Base-by-base conservation (phyloP, 2,113 vertebrate genomes). In the Percopsis transmontana region DNA sequence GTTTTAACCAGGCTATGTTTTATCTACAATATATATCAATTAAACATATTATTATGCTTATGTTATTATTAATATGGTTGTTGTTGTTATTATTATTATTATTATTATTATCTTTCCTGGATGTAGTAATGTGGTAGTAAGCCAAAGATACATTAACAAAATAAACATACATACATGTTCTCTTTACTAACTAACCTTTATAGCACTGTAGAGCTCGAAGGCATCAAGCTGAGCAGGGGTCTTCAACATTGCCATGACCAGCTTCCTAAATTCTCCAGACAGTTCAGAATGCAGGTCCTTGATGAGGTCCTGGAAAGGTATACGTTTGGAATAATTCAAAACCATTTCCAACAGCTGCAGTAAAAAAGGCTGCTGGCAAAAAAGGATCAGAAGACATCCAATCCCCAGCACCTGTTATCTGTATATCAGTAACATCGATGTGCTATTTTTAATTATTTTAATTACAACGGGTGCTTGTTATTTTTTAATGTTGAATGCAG, bases 271-370 rank as follows among this genome's bases (percentile, higher is more conserved):
- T 87, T 99, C 96, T 41, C 97, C 97, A 10, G 97, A 99, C 27
- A 99, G 89, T 70, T 99, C 97, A 27, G 97, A 99, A 74, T 97
- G 95, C 70, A 99, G 91, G 73, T 99, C 97, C 86, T 99, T 99
- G 82, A 97, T 88, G 80, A 99, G 92, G 89, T 99, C 97, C 97
- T 99, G 82, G 44, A 86, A 84, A 44, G 50, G 18, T 53, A 73
- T 69, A 80, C 54, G 67, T 33, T 77, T 74, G 12, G 24, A 62
- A 71, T 73, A 58, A 79, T 40, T 75, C 50, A 58, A 66, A 65
- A 40, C n/a, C 47, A 33, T 48, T 15, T 52, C 58, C 14, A 51
- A 58, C 24, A 58, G 52, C 63, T 45, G 66, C 21, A 42, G 42
- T 41, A 48, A 61, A 57, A 44, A 54, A 33, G 11, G 20, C 13